Percentiles rank a stretch among this genome's conserved stretches.
Conservation (phyloP, 2,888 invertebrate species). For the Andrena praecox region DNA sequence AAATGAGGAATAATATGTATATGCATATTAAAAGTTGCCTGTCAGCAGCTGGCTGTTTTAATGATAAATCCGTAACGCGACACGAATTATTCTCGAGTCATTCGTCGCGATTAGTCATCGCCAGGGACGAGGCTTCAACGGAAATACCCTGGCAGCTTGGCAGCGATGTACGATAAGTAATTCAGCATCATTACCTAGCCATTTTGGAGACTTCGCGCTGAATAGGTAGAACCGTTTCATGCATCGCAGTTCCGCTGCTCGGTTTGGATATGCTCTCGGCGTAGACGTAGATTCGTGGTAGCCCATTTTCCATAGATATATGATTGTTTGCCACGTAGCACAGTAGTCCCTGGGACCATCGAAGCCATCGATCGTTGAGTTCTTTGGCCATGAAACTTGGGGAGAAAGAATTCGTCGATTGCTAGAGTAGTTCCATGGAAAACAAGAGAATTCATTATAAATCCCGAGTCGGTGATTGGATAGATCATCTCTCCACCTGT, state of each 20-base stretch:
- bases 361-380: background rate
- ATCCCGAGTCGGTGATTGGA: background rate
- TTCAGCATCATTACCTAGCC: background rate
- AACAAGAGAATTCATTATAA: background rate
- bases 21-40: background rate
- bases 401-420: background rate
- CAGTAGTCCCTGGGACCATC: background rate
- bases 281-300: background rate
- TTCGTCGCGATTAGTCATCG: conserved; percentile 16
- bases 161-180: conserved; percentile 30
- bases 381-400: background rate
- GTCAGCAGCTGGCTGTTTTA: conserved; percentile 1
- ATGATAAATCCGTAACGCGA: conserved; percentile 9
- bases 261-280: background rate
- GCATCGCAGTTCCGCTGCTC: background rate
- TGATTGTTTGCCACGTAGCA: background rate
- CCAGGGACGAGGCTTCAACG: background rate
- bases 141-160: conserved; percentile 21
- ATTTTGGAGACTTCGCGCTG: background rate
- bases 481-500: no score
- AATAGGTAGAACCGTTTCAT: background rate
- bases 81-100: conserved; percentile 8
- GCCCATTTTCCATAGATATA: background rate
- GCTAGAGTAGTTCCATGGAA: background rate
- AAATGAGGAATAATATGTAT: background rate